Evolutionary conservation across 2,113 vertebrate species (phyloP).

Genomic region (Bos taurus): DNA sequence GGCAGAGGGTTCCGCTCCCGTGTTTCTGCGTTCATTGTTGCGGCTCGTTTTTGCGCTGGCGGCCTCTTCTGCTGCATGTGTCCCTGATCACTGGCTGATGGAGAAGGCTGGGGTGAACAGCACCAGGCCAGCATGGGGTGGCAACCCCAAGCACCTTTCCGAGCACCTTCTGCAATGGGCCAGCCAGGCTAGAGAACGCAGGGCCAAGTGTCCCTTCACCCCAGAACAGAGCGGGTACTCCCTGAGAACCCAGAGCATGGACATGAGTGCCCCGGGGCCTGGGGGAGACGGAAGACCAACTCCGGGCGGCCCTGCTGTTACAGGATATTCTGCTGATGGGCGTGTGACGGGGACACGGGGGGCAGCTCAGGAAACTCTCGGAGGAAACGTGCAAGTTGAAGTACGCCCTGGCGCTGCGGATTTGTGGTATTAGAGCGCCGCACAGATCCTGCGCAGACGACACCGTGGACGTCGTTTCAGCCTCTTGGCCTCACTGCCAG

Average conservation of each 20-base stretch:
- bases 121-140: background rate
- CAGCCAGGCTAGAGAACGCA: background rate
- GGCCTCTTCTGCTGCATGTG: background rate
- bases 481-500: background rate
- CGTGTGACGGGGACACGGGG: background rate
- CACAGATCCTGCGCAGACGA: background rate
- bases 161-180: background rate
- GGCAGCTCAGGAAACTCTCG: background rate
- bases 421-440: background rate
- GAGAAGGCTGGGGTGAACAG: background rate
- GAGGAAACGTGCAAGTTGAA: background rate
- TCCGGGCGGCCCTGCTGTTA: background rate
- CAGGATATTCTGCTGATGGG: background rate
- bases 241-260: background rate
- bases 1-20: background rate
- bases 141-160: background rate
- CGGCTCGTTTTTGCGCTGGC: too few relatives aligned
- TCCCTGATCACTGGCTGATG: background rate
- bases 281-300: background rate
- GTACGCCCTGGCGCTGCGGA: background rate
- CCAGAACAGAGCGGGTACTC: background rate
- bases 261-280: background rate
- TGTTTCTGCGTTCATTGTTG: background rate
- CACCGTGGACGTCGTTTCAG: background rate
- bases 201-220: background rate